These are phyloP conservation scores for Tryphoninae sp. DNA, from an alignment of 2,888 invertebrate genomes.

Conservation along the genomic window DNA sequence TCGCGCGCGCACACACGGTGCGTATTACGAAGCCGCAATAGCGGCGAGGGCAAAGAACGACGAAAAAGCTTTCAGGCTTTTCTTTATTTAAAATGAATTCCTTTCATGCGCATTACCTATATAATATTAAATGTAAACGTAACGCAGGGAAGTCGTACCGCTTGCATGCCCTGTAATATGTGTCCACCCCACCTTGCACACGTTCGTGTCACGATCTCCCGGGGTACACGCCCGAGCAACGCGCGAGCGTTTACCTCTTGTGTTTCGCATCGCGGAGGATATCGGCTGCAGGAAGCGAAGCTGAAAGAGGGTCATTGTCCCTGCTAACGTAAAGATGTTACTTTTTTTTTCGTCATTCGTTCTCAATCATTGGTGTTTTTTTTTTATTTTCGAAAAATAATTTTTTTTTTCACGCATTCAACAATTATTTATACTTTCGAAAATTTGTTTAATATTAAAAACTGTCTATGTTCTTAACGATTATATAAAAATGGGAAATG, in stretches of 20 bases:
- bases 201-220: slow-evolving; percentile 32
- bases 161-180: slow-evolving; percentile 25
- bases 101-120: slow-evolving; percentile 30
- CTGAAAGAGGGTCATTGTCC: slow-evolving; percentile 73
- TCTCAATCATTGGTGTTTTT: neutral
- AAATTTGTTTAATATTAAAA: no score
- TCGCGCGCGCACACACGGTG: neutral
- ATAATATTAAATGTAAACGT: neutral
- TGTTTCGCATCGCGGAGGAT: slow-evolving; percentile 31
- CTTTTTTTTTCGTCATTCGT: slow-evolving; percentile 38
- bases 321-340: slow-evolving; percentile 66
- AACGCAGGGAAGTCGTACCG: neutral
- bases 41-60: neutral
- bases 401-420: no score
- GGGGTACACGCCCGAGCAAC: slow-evolving; percentile 43
- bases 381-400: no score
- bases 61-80: slow-evolving; percentile 17
- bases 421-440: no score
- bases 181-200: slow-evolving; percentile 4
- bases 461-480: no score
- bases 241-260: slow-evolving; percentile 40
- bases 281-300: slow-evolving; percentile 21
- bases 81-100: slow-evolving; percentile 30
- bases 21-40: neutral
- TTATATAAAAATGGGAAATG: no score